phyloP scores from a whole-genome alignment of 2,888 invertebrate species.

The Cephus runcator region DNA sequence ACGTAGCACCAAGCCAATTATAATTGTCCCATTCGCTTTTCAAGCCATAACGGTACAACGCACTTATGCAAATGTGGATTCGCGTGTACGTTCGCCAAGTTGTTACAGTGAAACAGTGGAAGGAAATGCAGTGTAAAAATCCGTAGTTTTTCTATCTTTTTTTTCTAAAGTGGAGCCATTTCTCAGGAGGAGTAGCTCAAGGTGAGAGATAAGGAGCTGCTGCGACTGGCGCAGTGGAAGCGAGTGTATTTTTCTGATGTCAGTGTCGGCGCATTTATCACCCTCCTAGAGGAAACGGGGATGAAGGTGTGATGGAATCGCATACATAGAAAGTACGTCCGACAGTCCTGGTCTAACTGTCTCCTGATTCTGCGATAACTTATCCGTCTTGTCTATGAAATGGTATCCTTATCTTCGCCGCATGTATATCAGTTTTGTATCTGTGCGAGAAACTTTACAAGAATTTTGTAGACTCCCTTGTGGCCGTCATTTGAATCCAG shows the following conservation, averaged over 20 bases:
- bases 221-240: conserved; percentile 20
- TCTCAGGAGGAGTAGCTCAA: conserved; percentile 22
- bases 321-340: conserved; percentile 1
- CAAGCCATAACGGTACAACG: background rate
- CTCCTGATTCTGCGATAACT: background rate
- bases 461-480: background rate
- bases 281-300: conserved; percentile 17
- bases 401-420: background rate
- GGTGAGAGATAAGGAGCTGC: conserved; percentile 26
- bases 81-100: background rate
- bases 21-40: background rate
- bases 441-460: background rate
- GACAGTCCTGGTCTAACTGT: background rate
- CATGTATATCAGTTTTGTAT: background rate
- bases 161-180: conserved; percentile 20
- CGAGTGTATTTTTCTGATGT: conserved; percentile 33
- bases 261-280: conserved; percentile 32
- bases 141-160: conserved; percentile 9
- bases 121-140: conserved; percentile 5
- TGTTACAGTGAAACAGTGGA: conserved; percentile 21
- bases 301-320: conserved; percentile 1
- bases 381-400: background rate
- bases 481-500: background rate
- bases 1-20: background rate
- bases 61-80: background rate